Evolutionary conservation across 2,113 vertebrate genomes (phyloP), one percentile per base, ranked within the genome.

Genomic region (Cairina moschata): DNA sequence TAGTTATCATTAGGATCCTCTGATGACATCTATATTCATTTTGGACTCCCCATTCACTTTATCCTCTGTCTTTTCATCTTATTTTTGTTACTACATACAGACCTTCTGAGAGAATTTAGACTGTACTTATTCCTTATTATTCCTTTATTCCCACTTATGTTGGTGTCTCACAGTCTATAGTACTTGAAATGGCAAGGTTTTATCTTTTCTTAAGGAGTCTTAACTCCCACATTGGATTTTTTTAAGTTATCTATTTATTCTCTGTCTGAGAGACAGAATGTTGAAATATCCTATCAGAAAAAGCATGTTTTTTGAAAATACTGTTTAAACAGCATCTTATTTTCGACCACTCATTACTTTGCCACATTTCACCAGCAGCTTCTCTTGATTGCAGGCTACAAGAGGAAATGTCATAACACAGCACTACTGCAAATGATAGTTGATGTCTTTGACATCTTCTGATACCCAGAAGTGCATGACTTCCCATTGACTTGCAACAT

Each of bases 381-480:
- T 56, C 65, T 80, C 12, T n/a, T 34, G n/a, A 75, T 8, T 42
- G n/a, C 9, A 48, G 40, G n/a, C 34, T 80, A 55, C 18, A 62
- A 46, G 25, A 56, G 6, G 5, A 76, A 69, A 69, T 52, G n/a
- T 5, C 21, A 2, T 17, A 88, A 65, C 50, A 71, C 17, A 69
- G 52, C 52, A 75, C 0, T 56, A 28, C 17, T 44, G 65, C 28
- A 82, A 60, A 72, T 0, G 1, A 1, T 52, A 31, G 28, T n/a
- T n/a, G 8, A 11, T 3, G 15, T 23, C 23, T 52, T 1, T 0
- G 1, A 28, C 17, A 76, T 21, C 36, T 73, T 29, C 4, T 4
- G 59, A 46, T 38, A 7, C 34, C n/a, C 48, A 67, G 40, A 83
- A 38, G 9, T 17, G 11, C 15, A 7, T 23, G 48, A 86, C 46